Base-by-base conservation (phyloP, 1,140 invertebrate species). In the Leptinotarsa texana region DNA sequence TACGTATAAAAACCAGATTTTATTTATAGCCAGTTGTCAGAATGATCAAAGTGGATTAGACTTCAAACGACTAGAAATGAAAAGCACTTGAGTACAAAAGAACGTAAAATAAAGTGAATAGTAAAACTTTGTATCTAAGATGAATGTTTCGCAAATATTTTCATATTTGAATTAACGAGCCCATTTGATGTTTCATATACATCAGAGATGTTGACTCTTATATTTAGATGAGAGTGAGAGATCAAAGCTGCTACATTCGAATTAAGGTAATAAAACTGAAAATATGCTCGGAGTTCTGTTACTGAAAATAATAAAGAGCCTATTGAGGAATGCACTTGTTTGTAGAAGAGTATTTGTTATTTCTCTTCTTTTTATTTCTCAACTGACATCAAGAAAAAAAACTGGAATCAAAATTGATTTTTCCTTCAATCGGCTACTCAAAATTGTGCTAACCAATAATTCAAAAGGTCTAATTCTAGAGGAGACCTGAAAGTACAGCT, bases 131-230 rank as follows among this genome's bases (percentile, higher is more conserved):
- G 51, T 18, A 57, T 57, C n/a, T 18, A 13, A 57, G 13, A 17
- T 15, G n/a, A 57, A 17, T 15, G 15, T 57, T 57, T 57, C n/a
- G 51, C 51, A 57, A 57, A 57, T 57, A 57, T 57, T 57, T 57
- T 57, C 51, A 57, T 57, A 57, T 57, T 57, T 57, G n/a, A 57
- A 57, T 57, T 57, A n/a, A 57, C 17, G 51, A 57, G 17, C 51
- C 51, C 13, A 57, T 57, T 57, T 57, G 51, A 57, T 17, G 51
- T 57, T 57, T 57, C 51, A 18, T n/a, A 57, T 57, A 57, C 51
- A 57, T 17, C 51, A 18, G 15, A 57, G n/a, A 57, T 57, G 51
- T 57, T 57, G 51, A 57, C 51, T 57, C 51, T 57, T 57, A 57
- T 57, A 57, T 57, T 57, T 57, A 57, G 51, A 57, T 57, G 4